A percentile compares a stretch with the other conserved stretches of the same genome.
These are phyloP conservation scores for Neostethus bicornis DNA, from an alignment of 2,797 vertebrate genomes.

Conservation along the genomic window DNA sequence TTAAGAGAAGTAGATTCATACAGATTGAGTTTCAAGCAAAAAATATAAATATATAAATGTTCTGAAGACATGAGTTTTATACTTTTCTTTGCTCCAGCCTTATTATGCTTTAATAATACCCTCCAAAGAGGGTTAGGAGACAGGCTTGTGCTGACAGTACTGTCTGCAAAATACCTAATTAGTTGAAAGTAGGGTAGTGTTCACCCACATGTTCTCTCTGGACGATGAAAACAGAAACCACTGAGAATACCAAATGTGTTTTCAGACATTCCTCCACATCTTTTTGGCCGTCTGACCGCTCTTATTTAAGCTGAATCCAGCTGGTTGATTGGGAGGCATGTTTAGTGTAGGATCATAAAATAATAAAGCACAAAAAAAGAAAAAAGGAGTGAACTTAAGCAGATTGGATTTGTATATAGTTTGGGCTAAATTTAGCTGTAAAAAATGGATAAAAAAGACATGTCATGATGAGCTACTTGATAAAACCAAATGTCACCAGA, in stretches of 20 bases:
- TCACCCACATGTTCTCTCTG: constrained; percentile 22
- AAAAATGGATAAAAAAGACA: no score
- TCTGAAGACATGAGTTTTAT: neutral
- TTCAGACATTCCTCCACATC: constrained; percentile 14
- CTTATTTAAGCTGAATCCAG: constrained; percentile 9
- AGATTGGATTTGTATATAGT: constrained; percentile 21
- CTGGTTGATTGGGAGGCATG: constrained; percentile 6
- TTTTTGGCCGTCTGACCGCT: constrained; percentile 7
- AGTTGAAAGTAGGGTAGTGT: constrained; percentile 26
- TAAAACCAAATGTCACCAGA: no score
- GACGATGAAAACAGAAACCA: constrained; percentile 11
- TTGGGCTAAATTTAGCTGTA: no score
- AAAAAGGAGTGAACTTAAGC: neutral
- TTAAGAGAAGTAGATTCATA: neutral
- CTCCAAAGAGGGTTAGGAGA: constrained; percentile 4
- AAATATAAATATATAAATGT: constrained; percentile 1
- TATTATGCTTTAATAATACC: constrained; percentile 17
- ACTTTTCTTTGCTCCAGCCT: neutral
- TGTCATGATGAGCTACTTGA: no score
- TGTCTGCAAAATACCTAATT: constrained; percentile 30
- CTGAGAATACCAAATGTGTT: constrained; percentile 16
- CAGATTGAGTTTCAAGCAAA: neutral
- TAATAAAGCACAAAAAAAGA: constrained; percentile 3
- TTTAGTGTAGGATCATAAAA: constrained; percentile 10
- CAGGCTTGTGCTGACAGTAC: constrained; percentile 22